Conservation (phyloP, 2,113 vertebrate genomes). For the Daphoenositta chrysoptera region DNA sequence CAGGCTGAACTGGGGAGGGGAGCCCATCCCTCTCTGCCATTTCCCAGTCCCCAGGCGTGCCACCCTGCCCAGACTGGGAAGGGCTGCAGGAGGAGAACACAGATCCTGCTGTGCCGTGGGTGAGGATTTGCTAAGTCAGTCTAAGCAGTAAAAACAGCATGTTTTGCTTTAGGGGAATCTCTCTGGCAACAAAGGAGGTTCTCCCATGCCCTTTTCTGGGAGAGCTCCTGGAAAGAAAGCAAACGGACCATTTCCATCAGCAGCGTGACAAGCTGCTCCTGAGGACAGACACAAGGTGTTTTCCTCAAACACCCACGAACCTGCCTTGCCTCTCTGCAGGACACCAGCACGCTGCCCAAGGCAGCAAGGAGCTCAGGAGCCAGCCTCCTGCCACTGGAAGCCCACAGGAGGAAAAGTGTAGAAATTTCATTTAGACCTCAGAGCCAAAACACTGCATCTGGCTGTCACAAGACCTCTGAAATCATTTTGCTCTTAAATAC, state of each 20-base stretch:
- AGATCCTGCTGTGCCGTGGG: fast-evolving
- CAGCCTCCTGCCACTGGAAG: background rate
- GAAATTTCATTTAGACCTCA: background rate
- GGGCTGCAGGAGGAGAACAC: background rate
- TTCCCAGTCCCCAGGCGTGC: background rate
- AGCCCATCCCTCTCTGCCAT: background rate
- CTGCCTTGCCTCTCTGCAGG: background rate
- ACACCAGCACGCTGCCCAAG: fast-evolving
- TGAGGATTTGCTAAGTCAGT: background rate
- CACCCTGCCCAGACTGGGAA: background rate
- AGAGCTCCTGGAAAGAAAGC: background rate
- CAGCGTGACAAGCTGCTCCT: background rate
- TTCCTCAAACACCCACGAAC: background rate
- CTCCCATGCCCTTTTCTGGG: background rate
- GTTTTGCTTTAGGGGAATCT: background rate
- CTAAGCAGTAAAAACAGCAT: background rate
- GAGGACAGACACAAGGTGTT: background rate
- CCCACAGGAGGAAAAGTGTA: background rate
- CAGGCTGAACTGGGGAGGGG: background rate
- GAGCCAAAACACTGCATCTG: background rate
- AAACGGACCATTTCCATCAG: background rate
- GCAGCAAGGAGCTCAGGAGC: background rate
- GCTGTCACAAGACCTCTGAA: background rate
- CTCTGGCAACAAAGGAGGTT: background rate
- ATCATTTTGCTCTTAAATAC: background rate